phyloP scores from a whole-genome alignment of 2,113 vertebrate genomes.

The Aptenodytes forsteri region DNA sequence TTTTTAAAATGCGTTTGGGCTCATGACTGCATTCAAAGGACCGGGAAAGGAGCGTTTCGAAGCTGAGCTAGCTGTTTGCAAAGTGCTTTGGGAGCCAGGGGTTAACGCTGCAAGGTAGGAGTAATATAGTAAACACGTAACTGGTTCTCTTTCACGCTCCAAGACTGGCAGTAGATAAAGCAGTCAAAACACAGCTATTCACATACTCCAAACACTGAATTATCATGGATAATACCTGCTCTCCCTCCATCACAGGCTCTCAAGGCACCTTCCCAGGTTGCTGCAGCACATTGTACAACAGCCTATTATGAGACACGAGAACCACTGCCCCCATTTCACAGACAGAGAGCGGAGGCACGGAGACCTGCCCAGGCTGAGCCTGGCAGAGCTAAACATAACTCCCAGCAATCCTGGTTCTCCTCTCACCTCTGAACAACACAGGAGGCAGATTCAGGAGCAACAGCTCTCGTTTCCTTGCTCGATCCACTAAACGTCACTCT shows the following conservation, averaged over 20 bases:
- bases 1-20: neutral
- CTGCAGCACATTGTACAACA: neutral
- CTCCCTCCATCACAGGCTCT: neutral
- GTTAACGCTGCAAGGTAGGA: neutral
- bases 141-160: neutral
- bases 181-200: neutral
- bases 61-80: neutral
- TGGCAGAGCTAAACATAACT: neutral
- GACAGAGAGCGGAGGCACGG: accelerated
- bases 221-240: neutral
- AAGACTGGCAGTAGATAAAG: neutral
- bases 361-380: neutral
- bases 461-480: neutral
- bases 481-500: neutral
- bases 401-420: neutral
- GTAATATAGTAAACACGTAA: neutral
- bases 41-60: neutral
- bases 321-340: neutral
- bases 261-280: neutral
- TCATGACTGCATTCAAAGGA: neutral
- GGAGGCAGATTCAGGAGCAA: neutral
- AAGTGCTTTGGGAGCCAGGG: neutral
- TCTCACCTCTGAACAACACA: neutral
- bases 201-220: neutral
- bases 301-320: neutral